Evolutionary conservation across 2,797 vertebrate genomes (phyloP).

Genomic region (Sorex maritimensis): DNA sequence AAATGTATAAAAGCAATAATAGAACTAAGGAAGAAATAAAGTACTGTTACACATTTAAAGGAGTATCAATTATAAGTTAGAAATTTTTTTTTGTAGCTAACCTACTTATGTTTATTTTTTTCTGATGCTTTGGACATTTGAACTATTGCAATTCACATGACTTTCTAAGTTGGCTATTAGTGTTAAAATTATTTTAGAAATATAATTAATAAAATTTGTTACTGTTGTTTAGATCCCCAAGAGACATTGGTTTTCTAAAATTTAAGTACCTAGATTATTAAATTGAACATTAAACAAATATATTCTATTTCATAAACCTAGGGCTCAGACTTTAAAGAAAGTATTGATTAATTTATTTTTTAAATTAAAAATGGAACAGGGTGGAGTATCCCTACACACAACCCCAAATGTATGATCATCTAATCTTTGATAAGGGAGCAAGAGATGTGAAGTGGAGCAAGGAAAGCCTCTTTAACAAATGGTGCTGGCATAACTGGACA

Average conservation of each 20-base stretch:
- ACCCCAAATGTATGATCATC: too few species aligned
- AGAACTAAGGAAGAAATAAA: slow-evolving; percentile 48
- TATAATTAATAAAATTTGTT: slow-evolving; percentile 1
- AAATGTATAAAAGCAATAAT: background rate
- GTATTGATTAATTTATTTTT: background rate
- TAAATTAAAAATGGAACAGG: background rate
- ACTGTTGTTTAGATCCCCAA: background rate
- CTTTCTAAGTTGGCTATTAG: slow-evolving; percentile 8
- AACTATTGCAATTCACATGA: background rate
- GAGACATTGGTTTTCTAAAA: slow-evolving; percentile 27
- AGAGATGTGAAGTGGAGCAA: too few species aligned
- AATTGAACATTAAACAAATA: slow-evolving; percentile 33
- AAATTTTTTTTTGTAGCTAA: background rate
- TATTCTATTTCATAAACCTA: background rate
- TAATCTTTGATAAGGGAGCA: too few species aligned
- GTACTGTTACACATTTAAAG: background rate
- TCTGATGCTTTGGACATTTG: background rate
- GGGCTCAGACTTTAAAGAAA: background rate
- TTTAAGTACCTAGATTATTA: slow-evolving; percentile 28
- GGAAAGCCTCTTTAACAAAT: too few species aligned
- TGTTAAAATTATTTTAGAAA: too few species aligned
- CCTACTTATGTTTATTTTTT: slow-evolving; percentile 1
- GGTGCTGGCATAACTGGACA: too few species aligned
- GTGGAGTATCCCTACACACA: too few species aligned
- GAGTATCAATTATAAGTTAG: background rate